Percentiles rank a stretch among this genome's conserved stretches.
phyloP scores from a whole-genome alignment of 2,797 vertebrate genomes.

The Labroides dimidiatus region DNA sequence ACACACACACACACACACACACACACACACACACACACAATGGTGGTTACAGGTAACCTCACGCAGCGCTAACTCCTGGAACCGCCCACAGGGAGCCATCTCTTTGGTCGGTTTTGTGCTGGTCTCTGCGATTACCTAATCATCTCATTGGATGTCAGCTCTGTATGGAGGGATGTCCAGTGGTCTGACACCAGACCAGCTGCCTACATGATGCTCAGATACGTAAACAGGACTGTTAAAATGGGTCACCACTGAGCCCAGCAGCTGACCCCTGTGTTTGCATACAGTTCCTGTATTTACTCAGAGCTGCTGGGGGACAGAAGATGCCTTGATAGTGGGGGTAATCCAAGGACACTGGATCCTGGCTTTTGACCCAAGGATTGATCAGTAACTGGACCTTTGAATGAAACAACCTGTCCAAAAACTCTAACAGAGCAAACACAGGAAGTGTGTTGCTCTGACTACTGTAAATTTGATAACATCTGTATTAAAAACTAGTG shows the following conservation, averaged over 20 bases:
- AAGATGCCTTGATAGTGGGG: not conserved
- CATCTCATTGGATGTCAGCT: not conserved
- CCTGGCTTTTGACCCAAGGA: conserved; percentile 12
- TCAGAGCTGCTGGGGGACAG: not conserved
- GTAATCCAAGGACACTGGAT: conserved; percentile 38
- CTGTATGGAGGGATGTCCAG: not conserved
- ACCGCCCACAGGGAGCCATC: not conserved
- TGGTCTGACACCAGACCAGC: not conserved
- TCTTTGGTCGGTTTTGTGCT: not conserved
- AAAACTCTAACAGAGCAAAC: not conserved
- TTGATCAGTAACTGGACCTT: conserved; percentile 13
- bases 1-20: too few species aligned
- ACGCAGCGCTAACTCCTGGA: not conserved
- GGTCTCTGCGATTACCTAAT: conserved; percentile 5
- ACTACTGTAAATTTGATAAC: too few species aligned
- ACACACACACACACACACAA: too few species aligned
- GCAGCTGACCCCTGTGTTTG: conserved; percentile 36
- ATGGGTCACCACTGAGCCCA: conserved; percentile 14
- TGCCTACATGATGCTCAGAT: not conserved
- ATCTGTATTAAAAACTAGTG: too few species aligned
- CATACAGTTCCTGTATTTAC: conserved; percentile 17
- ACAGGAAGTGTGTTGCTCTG: not conserved
- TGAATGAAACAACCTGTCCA: not conserved
- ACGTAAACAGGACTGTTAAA: not conserved
- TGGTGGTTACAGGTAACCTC: too few species aligned